Conservation (phyloP, 1,140 invertebrate genomes). For the Hypothenemus hampei region DNA sequence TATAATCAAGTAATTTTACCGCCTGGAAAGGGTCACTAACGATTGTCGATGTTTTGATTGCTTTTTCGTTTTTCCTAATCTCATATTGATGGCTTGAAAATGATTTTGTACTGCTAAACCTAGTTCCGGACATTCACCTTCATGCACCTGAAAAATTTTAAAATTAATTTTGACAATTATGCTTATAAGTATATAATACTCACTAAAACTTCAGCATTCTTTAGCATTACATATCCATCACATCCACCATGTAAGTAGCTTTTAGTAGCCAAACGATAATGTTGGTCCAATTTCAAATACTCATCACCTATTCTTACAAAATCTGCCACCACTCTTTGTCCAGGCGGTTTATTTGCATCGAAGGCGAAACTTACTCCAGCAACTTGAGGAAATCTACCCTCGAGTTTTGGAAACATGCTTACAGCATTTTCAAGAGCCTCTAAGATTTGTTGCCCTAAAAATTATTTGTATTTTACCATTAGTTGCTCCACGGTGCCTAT, state of each 20-base stretch:
- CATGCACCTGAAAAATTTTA: constrained; percentile 57
- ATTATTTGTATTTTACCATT: not conserved
- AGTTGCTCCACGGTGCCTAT: not conserved
- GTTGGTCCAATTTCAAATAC: constrained; percentile 66
- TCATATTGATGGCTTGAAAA: constrained; percentile 78
- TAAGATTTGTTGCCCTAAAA: constrained; percentile 60
- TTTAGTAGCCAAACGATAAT: constrained; percentile 77
- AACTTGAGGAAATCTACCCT: constrained; percentile 78
- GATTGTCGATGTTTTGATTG: constrained; percentile 78
- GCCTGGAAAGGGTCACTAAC: constrained; percentile 69
- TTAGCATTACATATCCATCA: constrained; percentile 81
- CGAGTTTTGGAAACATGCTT: constrained; percentile 71
- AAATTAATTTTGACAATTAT: not conserved
- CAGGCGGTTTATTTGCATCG: constrained; percentile 67
- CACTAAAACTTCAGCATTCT: constrained; percentile 56
- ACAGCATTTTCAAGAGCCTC: constrained; percentile 73
- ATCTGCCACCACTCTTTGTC: constrained; percentile 62
- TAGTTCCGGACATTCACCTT: constrained; percentile 77
- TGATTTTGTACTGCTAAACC: constrained; percentile 81
- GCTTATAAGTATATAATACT: constrained; percentile 13
- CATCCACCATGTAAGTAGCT: constrained; percentile 72
- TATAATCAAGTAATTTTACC: constrained; percentile 46
- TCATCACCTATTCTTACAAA: constrained; percentile 80
- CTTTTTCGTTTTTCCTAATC: constrained; percentile 61
- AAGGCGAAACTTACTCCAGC: constrained; percentile 81